phyloP scores from a whole-genome alignment of 1,140 invertebrate species.

The Holcopasites calliopsidis region DNA sequence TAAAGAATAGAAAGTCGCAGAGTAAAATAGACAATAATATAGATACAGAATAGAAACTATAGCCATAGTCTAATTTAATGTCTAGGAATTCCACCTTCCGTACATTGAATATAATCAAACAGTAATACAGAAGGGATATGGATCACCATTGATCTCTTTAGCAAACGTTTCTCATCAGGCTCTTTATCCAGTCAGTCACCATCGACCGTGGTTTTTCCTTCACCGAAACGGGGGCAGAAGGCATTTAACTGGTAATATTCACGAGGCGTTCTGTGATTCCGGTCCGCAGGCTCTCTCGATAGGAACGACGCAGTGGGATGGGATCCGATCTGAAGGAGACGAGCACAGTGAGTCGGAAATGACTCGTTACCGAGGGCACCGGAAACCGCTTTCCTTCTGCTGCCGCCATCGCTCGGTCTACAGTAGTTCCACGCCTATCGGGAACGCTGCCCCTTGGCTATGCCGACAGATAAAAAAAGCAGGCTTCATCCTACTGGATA shows the following conservation, averaged over 20 bases:
- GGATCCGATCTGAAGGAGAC: slow-evolving; percentile 40
- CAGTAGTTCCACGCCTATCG: slow-evolving; percentile 21
- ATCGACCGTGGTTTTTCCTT: neutral
- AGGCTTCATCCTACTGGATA: slow-evolving; percentile 24
- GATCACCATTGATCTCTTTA: neutral
- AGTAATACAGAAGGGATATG: neutral
- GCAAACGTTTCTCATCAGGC: slow-evolving; percentile 8
- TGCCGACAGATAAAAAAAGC: neutral
- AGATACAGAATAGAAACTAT: too few relatives aligned
- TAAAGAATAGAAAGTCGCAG: too few relatives aligned
- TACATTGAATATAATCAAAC: neutral
- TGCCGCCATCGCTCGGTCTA: slow-evolving; percentile 32
- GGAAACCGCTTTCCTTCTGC: slow-evolving; percentile 72
- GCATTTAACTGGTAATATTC: slow-evolving; percentile 63
- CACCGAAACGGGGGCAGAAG: slow-evolving; percentile 44
- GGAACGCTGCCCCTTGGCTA: slow-evolving; percentile 32
- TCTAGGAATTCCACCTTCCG: too few relatives aligned
- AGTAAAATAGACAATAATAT: too few relatives aligned
- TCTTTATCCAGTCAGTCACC: neutral
- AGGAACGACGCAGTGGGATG: slow-evolving; percentile 9
- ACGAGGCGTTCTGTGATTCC: slow-evolving; percentile 55
- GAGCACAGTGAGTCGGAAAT: slow-evolving; percentile 69
- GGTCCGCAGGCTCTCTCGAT: slow-evolving; percentile 27
- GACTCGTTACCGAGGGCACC: slow-evolving; percentile 73
- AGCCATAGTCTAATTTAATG: too few relatives aligned